phyloP scores from a whole-genome alignment of 2,888 invertebrate genomes.

The Chalcis sispes region DNA sequence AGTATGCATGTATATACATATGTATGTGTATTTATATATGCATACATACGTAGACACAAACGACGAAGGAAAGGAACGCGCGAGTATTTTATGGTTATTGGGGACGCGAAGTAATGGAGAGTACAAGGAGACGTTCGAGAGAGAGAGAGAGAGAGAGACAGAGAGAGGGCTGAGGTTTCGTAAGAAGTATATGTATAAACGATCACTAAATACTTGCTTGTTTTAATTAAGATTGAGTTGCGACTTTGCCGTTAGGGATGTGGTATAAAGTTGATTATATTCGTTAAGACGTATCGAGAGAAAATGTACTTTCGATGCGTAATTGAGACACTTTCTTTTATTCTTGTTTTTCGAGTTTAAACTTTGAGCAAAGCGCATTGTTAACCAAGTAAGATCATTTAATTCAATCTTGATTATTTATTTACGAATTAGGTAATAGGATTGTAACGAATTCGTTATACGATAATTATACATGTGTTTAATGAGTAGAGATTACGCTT shows the following conservation, averaged over 20 bases:
- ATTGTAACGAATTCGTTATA: too few species aligned
- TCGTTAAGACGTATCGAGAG: neutral
- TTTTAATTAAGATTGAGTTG: slow-evolving; percentile 41
- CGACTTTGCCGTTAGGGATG: slow-evolving; percentile 26
- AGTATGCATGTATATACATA: too few species aligned
- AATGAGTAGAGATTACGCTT: too few species aligned
- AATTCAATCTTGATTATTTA: too few species aligned
- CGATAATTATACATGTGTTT: too few species aligned
- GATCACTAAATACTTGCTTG: slow-evolving; percentile 48
- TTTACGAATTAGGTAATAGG: too few species aligned
- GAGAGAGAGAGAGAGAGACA: neutral
- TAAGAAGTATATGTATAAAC: slow-evolving; percentile 42
- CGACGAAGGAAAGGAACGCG: neutral
- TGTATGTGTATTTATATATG: too few species aligned
- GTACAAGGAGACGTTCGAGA: too few species aligned
- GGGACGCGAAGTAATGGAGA: slow-evolving; percentile 29
- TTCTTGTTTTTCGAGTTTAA: neutral
- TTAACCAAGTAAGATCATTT: too few species aligned
- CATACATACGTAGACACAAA: neutral
- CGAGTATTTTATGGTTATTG: slow-evolving; percentile 52
- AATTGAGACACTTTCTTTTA: neutral
- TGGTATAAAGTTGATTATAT: neutral
- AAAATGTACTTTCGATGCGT: neutral
- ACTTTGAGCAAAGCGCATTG: neutral
- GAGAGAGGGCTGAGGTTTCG: neutral